These are phyloP conservation scores for Osmoderma eremita DNA, from an alignment of 2,888 invertebrate genomes.

Conservation along the genomic window DNA sequence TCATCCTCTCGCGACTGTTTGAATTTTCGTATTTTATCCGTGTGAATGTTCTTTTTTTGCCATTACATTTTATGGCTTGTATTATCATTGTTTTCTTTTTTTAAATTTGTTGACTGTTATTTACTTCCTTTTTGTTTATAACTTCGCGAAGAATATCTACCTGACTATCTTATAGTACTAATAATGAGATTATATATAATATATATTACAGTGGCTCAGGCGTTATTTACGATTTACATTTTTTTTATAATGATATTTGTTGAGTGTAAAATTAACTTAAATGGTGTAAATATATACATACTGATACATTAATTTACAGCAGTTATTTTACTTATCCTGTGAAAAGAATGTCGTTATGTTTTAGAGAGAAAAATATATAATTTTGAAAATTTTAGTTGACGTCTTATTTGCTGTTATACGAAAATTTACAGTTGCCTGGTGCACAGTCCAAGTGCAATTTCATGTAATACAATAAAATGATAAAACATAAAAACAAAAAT, in stretches of 20 bases:
- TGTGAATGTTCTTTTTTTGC: constrained; percentile 52
- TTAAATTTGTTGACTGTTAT: constrained; percentile 43
- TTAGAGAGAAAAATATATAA: constrained; percentile 40
- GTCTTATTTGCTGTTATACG: constrained; percentile 14
- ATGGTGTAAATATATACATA: constrained; percentile 48
- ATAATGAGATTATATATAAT: constrained; percentile 46
- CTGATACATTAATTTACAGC: constrained; percentile 42
- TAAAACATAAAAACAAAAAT: no score
- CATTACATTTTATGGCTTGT: constrained; percentile 51
- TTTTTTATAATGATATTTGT: constrained; percentile 48
- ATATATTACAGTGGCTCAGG: constrained; percentile 47
- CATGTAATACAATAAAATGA: no score
- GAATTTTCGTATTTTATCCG: constrained; percentile 55
- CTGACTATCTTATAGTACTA: constrained; percentile 46
- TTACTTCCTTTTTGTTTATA: constrained; percentile 47
- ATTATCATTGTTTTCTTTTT: constrained; percentile 48
- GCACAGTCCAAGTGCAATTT: no score
- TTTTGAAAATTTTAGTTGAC: constrained; percentile 35
- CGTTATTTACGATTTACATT: constrained; percentile 47
- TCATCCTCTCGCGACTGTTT: constrained; percentile 55
- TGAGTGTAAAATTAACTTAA: constrained; percentile 47
- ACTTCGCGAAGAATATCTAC: constrained; percentile 45
- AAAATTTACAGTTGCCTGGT: no score
- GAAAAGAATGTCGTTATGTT: constrained; percentile 38
- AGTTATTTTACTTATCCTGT: constrained; percentile 40